phyloP scores from a whole-genome alignment of 2,113 vertebrate genomes.

The Muntiacus muntjak region DNA sequence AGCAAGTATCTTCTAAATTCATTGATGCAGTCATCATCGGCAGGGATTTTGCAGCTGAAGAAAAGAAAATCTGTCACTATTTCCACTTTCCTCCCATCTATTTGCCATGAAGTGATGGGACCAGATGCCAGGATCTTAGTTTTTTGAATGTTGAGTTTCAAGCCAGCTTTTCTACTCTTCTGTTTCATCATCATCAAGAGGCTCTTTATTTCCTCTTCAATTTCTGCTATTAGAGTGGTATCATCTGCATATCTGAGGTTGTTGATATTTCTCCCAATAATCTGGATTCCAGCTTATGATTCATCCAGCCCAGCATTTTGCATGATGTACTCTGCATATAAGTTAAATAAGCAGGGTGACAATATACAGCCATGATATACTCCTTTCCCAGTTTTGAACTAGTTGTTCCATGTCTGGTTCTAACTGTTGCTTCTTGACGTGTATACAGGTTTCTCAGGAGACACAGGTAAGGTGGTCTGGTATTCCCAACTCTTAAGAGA shows the following conservation, averaged over 20 bases:
- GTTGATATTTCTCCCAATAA: not conserved
- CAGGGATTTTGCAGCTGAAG: not conserved
- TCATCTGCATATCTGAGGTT: not conserved
- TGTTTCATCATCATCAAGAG: not conserved
- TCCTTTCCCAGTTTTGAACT: not conserved
- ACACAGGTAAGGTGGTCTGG: not conserved
- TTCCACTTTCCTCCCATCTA: not conserved
- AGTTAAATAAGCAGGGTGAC: not conserved
- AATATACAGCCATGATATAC: not conserved
- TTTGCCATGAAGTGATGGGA: not conserved
- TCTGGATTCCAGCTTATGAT: not conserved
- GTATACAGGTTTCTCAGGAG: not conserved
- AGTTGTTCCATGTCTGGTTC: not conserved
- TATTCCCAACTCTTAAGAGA: not conserved
- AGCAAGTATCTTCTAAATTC: not conserved
- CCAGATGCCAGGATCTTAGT: not conserved
- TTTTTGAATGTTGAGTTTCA: not conserved
- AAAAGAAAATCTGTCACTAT: not conserved
- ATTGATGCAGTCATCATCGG: not conserved
- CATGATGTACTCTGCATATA: not conserved
- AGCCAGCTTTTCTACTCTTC: not conserved
- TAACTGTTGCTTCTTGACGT: not conserved
- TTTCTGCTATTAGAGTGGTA: not conserved
- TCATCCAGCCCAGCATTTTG: not conserved
- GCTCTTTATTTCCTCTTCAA: not conserved